A percentile compares a stretch with the other conserved stretches of the same genome.
These are phyloP conservation scores for Tribolium castaneum DNA, from an alignment of 1,140 invertebrate species.

Conservation along the genomic window DNA sequence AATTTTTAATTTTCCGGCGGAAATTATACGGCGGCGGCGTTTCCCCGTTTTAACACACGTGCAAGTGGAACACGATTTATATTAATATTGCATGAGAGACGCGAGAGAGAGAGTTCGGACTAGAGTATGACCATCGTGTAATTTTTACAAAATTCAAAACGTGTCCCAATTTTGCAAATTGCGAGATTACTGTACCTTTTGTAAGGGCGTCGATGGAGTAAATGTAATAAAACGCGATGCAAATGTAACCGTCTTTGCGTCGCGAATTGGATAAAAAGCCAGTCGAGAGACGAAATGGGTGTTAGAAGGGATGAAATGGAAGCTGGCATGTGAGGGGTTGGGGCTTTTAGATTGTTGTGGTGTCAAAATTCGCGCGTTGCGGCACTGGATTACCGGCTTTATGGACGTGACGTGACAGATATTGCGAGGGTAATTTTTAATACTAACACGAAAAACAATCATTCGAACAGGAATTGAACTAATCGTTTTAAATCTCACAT, in stretches of 20 bases:
- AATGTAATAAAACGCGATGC: background rate
- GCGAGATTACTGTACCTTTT: background rate
- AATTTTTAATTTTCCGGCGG: conserved; percentile 31
- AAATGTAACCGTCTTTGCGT: background rate
- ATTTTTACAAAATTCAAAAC: background rate
- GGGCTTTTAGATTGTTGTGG: too few relatives aligned
- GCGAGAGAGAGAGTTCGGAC: background rate
- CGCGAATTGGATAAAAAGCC: conserved; percentile 2
- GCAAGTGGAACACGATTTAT: conserved; percentile 10
- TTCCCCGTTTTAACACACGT: conserved; percentile 12
- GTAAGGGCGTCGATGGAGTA: background rate
- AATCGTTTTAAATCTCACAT: too few relatives aligned
- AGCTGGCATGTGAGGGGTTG: too few relatives aligned
- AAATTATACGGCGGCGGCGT: conserved; percentile 24
- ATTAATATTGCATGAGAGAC: conserved; percentile 23
- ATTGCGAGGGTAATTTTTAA: too few relatives aligned
- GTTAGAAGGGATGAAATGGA: background rate
- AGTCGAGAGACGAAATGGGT: background rate
- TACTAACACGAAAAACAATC: too few relatives aligned
- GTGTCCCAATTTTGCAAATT: conserved; percentile 6
- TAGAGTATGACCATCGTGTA: background rate
- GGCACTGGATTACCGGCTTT: too few relatives aligned
- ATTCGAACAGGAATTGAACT: too few relatives aligned
- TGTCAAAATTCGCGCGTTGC: too few relatives aligned
- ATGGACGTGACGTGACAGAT: too few relatives aligned